These are phyloP conservation scores for Cardiocondyla obscurior DNA, from an alignment of 1,140 invertebrate species.

Conservation along the genomic window DNA sequence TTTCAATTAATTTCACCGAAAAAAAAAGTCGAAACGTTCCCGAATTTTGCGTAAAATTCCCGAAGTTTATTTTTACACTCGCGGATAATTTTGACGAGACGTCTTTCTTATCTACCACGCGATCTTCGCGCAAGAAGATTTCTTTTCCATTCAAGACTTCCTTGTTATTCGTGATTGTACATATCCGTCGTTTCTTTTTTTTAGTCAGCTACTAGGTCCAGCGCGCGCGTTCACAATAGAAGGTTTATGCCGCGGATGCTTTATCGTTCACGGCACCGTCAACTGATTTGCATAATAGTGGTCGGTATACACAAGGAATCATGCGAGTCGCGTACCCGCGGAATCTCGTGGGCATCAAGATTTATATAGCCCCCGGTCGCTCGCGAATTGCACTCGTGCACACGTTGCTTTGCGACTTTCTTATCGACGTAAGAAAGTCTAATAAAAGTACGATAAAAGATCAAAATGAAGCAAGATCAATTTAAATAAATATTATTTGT, in stretches of 20 bases:
- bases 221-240: slow-evolving; percentile 64
- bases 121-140: not conserved
- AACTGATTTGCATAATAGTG: slow-evolving; percentile 73
- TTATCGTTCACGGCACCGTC: slow-evolving; percentile 64
- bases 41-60: not conserved
- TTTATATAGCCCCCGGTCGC: slow-evolving; percentile 51
- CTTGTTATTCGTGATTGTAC: slow-evolving; percentile 4
- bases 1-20: not conserved
- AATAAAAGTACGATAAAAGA: not conserved
- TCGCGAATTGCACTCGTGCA: not conserved
- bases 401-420: not conserved
- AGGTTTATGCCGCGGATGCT: slow-evolving; percentile 67
- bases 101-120: not conserved
- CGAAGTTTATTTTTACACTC: not conserved
- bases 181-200: slow-evolving; percentile 29
- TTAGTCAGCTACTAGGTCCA: slow-evolving; percentile 20
- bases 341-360: slow-evolving; percentile 55
- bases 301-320: slow-evolving; percentile 34
- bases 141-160: not conserved
- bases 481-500: not conserved
- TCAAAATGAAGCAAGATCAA: not conserved
- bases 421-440: not conserved
- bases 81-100: not conserved
- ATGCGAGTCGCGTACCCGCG: slow-evolving; percentile 42
- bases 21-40: not conserved